Base-by-base conservation (phyloP, 2,797 vertebrate species). In the Falco columbarius region DNA sequence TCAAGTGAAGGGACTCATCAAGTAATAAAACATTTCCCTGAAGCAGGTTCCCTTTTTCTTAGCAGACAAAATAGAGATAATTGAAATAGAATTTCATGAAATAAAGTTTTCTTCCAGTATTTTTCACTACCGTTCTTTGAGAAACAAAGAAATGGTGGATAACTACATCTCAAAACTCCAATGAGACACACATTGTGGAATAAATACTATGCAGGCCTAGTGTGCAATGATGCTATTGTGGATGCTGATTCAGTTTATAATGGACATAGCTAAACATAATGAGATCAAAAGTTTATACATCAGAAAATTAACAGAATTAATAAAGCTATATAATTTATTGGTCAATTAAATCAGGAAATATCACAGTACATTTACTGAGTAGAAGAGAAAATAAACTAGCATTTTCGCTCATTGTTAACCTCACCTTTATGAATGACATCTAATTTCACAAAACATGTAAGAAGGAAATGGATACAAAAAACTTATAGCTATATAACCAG, bases 11-110 rank as follows among this genome's bases (percentile, higher is more conserved):
- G 12, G 49, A 91, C 42, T 91, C 32, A 74, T 51, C 40, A 49
- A 65, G 59, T 71, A 91, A 88, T 86, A 93, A 92, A 94, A 73
- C 70, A 90, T 86, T 93, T 90, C 83, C 58, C 38, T 76, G 79
- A 83, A 90, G 87, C 9, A 7, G 5, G 87, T 91, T 91, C 91
- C 49, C 38, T 63, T 90, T 95, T 65, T 51, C 55, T 59, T 75
- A 86, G 40, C 67, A 65, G 81, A 83, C 5, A 75, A 87, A 86
- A 66, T 61, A 83, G 72, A 81, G 20, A 52, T 77, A 91, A 83
- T 66, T 75, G 52, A 82, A 89, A 92, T 66, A 86, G 86, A 95
- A 92, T 7, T 74, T 77, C 5, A 46, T 52, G 30, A 82, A 95
- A 90, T 84, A 73, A 70, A 66, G 14, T 68, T 86, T 55, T 52